Evolutionary conservation across 2,888 invertebrate genomes (phyloP).

Genomic region (Thecophora atra): DNA sequence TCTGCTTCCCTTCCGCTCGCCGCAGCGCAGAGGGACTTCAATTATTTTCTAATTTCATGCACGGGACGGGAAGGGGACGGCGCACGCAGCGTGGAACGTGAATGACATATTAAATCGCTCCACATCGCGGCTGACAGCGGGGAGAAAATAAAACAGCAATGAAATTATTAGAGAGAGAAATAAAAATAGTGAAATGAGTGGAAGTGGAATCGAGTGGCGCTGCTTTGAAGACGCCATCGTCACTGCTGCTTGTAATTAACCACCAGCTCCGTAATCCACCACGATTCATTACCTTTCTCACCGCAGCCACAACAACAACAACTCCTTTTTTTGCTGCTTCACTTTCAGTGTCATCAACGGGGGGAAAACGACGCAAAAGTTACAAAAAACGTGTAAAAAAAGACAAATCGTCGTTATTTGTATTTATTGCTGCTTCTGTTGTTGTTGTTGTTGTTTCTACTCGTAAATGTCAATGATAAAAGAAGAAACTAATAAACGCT

Average conservation of each 20-base stretch:
- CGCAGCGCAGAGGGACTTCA: slow-evolving; percentile 48
- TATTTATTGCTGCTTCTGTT: slow-evolving; percentile 7
- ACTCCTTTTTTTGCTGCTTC: not conserved
- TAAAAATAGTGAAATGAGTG: not conserved
- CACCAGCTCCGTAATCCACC: not conserved
- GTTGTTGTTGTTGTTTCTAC: not conserved
- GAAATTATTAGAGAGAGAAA: slow-evolving; percentile 3
- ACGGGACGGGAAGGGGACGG: not conserved
- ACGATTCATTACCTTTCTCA: no score
- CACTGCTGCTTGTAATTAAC: not conserved
- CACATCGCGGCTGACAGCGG: not conserved
- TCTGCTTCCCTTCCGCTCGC: slow-evolving; percentile 42
- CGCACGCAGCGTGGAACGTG: slow-evolving; percentile 17
- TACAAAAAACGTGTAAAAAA: slow-evolving; percentile 1
- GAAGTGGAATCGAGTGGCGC: not conserved
- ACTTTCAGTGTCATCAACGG: slow-evolving; percentile 2
- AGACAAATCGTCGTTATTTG: not conserved
- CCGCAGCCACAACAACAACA: not conserved
- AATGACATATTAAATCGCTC: slow-evolving; percentile 30
- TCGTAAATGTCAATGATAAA: not conserved
- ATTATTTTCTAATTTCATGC: slow-evolving; percentile 59
- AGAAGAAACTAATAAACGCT: not conserved
- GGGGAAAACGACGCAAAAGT: not conserved
- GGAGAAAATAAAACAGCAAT: slow-evolving; percentile 17
- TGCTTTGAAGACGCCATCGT: not conserved